phyloP scores from a whole-genome alignment of 1,140 invertebrate species.

The Nylanderia fulva region DNA sequence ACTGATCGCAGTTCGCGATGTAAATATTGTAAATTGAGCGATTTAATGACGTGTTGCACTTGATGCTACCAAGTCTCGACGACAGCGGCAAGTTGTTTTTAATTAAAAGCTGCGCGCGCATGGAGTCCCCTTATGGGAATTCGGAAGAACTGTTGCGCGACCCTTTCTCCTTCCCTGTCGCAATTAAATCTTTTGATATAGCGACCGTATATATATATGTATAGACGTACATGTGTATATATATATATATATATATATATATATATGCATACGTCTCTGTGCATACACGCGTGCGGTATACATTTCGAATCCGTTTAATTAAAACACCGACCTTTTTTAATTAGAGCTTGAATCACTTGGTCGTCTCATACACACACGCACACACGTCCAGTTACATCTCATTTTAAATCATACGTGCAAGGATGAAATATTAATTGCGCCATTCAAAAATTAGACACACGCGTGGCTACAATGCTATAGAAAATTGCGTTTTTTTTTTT shows the following conservation, averaged over 20 bases:
- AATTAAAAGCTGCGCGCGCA: conserved; percentile 61
- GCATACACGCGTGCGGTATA: conserved; percentile 49
- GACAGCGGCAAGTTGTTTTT: conserved; percentile 60
- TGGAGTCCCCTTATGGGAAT: neutral
- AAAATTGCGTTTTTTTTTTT: conserved; percentile 4
- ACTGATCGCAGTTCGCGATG: neutral
- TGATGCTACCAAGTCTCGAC: conserved; percentile 35
- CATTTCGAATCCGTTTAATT: conserved; percentile 65
- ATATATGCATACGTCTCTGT: conserved; percentile 14
- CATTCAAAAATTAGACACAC: neutral
- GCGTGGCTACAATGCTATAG: neutral
- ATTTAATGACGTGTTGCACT: conserved; percentile 29
- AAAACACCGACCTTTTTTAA: conserved; percentile 63
- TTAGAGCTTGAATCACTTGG: conserved; percentile 40
- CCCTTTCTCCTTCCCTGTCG: conserved; percentile 26
- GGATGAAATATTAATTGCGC: conserved; percentile 20
- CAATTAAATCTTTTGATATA: conserved; percentile 71
- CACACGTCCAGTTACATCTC: neutral
- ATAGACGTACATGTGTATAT: no score
- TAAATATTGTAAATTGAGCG: no score
- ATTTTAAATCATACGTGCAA: conserved; percentile 10
- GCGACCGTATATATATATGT: neutral
- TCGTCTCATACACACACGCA: conserved; percentile 34
- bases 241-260: no score
- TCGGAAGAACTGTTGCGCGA: conserved; percentile 39